Base-by-base conservation (phyloP, 2,797 vertebrate genomes). In the Otolemur crassicaudatus region DNA sequence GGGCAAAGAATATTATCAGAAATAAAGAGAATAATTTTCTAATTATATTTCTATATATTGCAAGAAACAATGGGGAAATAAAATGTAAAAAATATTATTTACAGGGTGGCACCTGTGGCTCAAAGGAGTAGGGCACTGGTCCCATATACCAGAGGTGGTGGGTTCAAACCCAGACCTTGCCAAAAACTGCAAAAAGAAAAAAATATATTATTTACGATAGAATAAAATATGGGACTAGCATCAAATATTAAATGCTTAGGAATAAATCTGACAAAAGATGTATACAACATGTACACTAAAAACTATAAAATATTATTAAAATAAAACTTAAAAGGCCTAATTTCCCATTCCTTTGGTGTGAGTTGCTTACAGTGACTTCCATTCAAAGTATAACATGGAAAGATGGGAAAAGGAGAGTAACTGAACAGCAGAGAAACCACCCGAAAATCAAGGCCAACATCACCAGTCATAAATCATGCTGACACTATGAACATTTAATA, bases 1-100 rank as follows among this genome's bases (percentile, higher is more conserved):
- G 27, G 58, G 25, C 17, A 94, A 60, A 95, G 16, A 88, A 82
- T 87, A 76, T 76, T 86, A 23, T n/a, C 85, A 89, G 31, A 79
- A 79, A 73, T 88, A 92, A 77, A 85, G 43, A 63, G 56, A 11
- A 90, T 65, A 25, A 80, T 65, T 90, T 95, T 23, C 40, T n/a
- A 84, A 56, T 69, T 70, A 20, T 77, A 63, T 70, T 90, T 88
- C 31, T 83, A 23, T 5, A 79, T 65, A 31, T 65, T 65, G 43
- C 63, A 76, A 83, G 63, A 37, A 76, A 49, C 25, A 61, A 83
- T 58, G 53, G 19, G 79, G 72, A 92, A 89, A 31, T 40, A 3
- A 87, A 65, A 82, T 76, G 17, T 77, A 60, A 53, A 87, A 86
- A 83, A 72, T 40, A 40, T 40, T 14, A 49, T 49, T 49, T 46